These are phyloP conservation scores for Magallana nippona DNA, from an alignment of 2,888 invertebrate genomes.

Conservation along the genomic window DNA sequence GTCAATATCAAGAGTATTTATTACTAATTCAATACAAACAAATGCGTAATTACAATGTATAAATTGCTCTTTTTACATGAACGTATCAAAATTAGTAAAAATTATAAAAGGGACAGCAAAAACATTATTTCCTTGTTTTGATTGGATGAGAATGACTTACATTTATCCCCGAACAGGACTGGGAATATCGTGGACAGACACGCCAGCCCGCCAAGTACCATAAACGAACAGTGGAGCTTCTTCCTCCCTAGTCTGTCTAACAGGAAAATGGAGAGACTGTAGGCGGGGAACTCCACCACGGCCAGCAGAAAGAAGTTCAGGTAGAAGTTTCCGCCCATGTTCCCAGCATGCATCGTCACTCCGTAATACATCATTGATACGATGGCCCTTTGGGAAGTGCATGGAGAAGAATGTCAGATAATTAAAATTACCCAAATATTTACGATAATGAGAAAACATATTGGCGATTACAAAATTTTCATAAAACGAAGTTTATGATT, in stretches of 20 bases:
- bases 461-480: too few relatives aligned
- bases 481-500: too few relatives aligned
- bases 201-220: conserved; percentile 65
- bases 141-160: conserved; percentile 43
- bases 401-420: too few relatives aligned
- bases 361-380: conserved; percentile 94
- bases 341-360: conserved; percentile 83
- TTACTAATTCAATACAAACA: too few relatives aligned
- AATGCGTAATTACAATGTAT: too few relatives aligned
- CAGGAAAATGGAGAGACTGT: conserved; percentile 71
- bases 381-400: conserved; percentile 85
- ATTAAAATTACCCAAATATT: too few relatives aligned
- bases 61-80: too few relatives aligned
- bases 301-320: conserved; percentile 91
- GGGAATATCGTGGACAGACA: conserved; percentile 67
- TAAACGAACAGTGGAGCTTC: conserved; percentile 64
- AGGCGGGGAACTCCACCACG: conserved; percentile 79
- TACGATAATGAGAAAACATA: too few relatives aligned
- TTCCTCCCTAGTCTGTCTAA: conserved; percentile 78
- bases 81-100: too few relatives aligned
- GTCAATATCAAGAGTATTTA: too few relatives aligned
- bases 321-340: conserved; percentile 88
- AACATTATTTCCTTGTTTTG: neutral
- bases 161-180: conserved; percentile 55
- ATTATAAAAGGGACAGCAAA: too few relatives aligned